Percentiles rank a stretch among this genome's conserved stretches.
Conservation (phyloP, 2,888 invertebrate genomes). For the Danaus chrysippus region DNA sequence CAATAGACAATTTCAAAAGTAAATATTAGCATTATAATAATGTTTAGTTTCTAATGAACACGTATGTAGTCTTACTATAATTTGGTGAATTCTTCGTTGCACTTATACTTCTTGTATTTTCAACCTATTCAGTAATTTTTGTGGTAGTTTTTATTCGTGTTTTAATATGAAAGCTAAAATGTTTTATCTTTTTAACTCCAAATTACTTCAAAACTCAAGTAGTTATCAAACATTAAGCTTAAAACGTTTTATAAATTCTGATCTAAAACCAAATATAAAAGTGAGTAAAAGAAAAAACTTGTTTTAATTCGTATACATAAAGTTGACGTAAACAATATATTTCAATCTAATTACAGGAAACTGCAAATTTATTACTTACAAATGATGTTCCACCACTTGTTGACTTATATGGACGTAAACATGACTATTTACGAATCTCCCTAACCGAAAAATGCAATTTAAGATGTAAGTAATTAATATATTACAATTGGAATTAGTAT, state of each 20-base stretch:
- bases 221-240: background rate
- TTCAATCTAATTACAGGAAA: background rate
- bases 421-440: conserved; percentile 96
- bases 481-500: too few species aligned
- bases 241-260: background rate
- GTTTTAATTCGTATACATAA: background rate
- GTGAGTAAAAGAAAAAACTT: background rate
- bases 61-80: too few species aligned
- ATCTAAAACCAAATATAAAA: background rate
- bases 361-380: background rate
- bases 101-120: too few species aligned
- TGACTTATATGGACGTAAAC: conserved; percentile 92
- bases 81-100: too few species aligned
- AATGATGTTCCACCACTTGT: conserved; percentile 67
- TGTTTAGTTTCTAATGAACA: too few species aligned
- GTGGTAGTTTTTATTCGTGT: too few species aligned
- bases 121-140: too few species aligned
- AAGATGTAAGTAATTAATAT: conserved; percentile 86
- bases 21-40: too few species aligned
- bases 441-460: conserved; percentile 97
- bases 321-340: background rate
- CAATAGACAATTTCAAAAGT: too few species aligned
- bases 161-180: too few species aligned
- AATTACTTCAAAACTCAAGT: background rate
- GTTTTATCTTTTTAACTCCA: too few species aligned